These are phyloP conservation scores for Stenodema calcarata DNA, from an alignment of 2,888 invertebrate genomes.

Conservation along the genomic window DNA sequence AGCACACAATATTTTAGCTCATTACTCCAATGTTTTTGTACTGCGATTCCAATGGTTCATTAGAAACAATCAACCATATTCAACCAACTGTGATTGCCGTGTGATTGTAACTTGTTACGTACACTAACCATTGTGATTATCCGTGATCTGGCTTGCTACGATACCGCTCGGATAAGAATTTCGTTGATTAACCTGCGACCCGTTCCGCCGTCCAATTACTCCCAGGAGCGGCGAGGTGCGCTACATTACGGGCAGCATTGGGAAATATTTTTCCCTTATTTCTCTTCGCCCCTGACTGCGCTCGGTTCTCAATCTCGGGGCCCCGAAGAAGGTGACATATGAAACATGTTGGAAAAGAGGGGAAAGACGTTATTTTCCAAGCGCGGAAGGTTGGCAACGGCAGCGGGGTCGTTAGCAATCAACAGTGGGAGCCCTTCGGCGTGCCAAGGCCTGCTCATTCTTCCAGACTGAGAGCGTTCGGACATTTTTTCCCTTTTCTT, in stretches of 20 bases:
- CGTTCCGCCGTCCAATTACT: neutral
- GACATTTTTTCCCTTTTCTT: neutral
- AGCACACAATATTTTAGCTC: no score
- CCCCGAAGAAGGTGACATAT: constrained; percentile 19
- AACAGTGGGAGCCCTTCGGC: neutral
- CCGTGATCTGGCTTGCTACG: no score
- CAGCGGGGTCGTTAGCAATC: constrained; percentile 46
- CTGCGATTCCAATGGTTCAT: no score
- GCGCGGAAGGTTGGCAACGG: constrained; percentile 33
- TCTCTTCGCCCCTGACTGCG: neutral
- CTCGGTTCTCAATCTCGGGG: neutral
- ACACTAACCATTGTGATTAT: no score
- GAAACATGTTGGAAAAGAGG: constrained; percentile 23
- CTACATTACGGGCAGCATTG: neutral
- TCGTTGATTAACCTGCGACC: neutral
- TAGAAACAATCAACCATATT: no score
- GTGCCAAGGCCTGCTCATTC: constrained; percentile 43
- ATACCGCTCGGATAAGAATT: neutral
- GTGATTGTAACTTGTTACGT: no score
- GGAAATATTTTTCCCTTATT: neutral
- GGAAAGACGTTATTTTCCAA: neutral
- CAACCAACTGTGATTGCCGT: no score
- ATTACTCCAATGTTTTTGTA: no score
- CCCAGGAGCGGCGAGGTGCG: neutral
- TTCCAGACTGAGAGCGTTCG: neutral